Base-by-base conservation (phyloP, 2,888 invertebrate species). In the Chelonus formosanus region DNA sequence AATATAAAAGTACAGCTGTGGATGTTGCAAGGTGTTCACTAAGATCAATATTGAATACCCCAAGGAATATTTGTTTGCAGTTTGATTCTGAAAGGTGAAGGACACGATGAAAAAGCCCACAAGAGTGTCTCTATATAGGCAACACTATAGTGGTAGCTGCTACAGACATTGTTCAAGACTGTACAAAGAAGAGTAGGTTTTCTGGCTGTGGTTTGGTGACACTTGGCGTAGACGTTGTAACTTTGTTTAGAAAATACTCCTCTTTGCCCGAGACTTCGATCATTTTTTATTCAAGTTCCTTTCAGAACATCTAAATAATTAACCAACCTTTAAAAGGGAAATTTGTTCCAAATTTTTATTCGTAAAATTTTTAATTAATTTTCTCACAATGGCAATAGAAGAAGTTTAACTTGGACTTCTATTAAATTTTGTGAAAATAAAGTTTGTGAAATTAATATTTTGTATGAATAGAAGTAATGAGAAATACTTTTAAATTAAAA, bases 41-140 rank as follows among this genome's bases (percentile, higher is more conserved):
- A 36, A 59, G 54, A 65, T 65, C 65, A 65, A 65, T 65, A 65
- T 65, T 65, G 65, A 59, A 59, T 59, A 60, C 20, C 65, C 65
- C 45, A 36, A 35, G 65, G 65, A 59, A 60, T 65, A 65, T 65
- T 65, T 65, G 60, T 61, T 55, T 65, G 55, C 48, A 36, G 40
- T 44, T 43, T 31, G 56, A 56, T 47, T 47, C 55, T 47, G 50
- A 40, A 3, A 57, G 8, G 44, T 44, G 44, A 57, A 43, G 44
- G 44, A 7, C 34, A 45, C 7, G 43, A 31, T 57, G 57, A 44
- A 48, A 48, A 48, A 44, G 44, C 32, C 43, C 3, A 43, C 4
- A 10, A 48, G 48, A 48, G 32, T 32, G 45, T 44, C 31, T 44
- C 31, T 57, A 57, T 31, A 57, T 31, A 61, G 44, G 32, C 47